Conservation (phyloP, 2,113 vertebrate species). For the Caranx ignobilis region DNA sequence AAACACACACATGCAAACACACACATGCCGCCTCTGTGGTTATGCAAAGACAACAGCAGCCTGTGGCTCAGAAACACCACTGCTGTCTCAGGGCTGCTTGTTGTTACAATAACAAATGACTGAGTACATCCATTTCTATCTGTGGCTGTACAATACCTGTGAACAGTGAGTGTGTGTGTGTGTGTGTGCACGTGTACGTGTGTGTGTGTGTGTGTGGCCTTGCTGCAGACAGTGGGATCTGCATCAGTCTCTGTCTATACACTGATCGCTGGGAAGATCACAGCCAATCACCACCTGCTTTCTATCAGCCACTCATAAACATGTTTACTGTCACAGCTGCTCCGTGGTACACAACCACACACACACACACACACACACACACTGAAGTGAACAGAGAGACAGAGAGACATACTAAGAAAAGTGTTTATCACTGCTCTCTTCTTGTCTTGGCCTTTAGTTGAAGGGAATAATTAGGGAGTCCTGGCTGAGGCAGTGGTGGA, state of each 20-base stretch:
- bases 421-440: conserved; percentile 65
- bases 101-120: conserved; percentile 25
- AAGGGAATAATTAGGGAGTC: conserved; percentile 65
- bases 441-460: conserved; percentile 55
- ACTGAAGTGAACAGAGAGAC: background rate
- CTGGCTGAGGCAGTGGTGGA: conserved; percentile 58
- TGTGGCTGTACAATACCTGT: conserved; percentile 3
- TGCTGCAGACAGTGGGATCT: conserved; percentile 59
- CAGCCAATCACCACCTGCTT: conserved; percentile 88
- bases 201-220: conserved; percentile 8
- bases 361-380: conserved; percentile 74
- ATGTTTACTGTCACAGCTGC: conserved; percentile 96
- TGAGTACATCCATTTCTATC: conserved; percentile 4
- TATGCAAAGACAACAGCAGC: conserved; percentile 55
- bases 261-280: conserved; percentile 81
- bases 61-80: conserved; percentile 26
- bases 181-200: background rate
- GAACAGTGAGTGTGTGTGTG: conserved; percentile 1
- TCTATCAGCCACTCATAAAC: conserved; percentile 91
- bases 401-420: conserved; percentile 44
- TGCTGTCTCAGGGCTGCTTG: conserved; percentile 20
- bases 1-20: conserved; percentile 22
- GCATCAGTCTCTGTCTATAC: conserved; percentile 51
- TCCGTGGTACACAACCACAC: conserved; percentile 84
- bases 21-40: conserved; percentile 45